Evolutionary conservation across 2,797 vertebrate genomes (phyloP).

Genomic region (Sebastes cheni): DNA sequence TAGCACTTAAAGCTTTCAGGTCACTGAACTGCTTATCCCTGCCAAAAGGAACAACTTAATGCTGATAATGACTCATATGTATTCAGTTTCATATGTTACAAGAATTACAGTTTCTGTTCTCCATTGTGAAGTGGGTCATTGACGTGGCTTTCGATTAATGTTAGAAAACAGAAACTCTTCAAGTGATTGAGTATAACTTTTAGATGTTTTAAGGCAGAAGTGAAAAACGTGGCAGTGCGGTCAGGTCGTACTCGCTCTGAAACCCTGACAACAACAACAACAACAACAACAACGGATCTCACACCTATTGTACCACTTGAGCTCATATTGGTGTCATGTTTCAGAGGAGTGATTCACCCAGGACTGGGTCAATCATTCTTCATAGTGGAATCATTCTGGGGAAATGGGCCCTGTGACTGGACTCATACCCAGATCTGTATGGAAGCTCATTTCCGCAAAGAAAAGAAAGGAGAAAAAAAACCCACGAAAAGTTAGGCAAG

Average conservation of each 20-base stretch:
- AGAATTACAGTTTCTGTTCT: background rate
- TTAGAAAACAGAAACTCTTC: background rate
- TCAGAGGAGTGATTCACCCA: background rate
- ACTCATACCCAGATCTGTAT: background rate
- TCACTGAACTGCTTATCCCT: background rate
- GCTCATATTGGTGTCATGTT: background rate
- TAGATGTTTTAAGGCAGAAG: background rate
- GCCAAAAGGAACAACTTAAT: background rate
- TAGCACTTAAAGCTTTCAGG: constrained; percentile 40
- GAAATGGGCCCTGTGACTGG: background rate
- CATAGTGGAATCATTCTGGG: background rate
- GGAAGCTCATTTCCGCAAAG: background rate
- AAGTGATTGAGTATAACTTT: background rate
- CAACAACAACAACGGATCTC: background rate
- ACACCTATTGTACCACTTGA: background rate
- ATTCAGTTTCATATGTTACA: background rate
- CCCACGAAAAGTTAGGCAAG: background rate
- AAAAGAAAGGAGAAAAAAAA: background rate
- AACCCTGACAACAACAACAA: background rate
- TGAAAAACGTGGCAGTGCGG: background rate
- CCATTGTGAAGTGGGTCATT: background rate
- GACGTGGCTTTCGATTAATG: background rate
- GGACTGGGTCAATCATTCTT: background rate
- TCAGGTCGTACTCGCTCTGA: background rate
- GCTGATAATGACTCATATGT: background rate